Evolutionary conservation across 2,888 invertebrate genomes (phyloP), one percentile per base, ranked within the genome.

Genomic region (Limnephilus auricula): DNA sequence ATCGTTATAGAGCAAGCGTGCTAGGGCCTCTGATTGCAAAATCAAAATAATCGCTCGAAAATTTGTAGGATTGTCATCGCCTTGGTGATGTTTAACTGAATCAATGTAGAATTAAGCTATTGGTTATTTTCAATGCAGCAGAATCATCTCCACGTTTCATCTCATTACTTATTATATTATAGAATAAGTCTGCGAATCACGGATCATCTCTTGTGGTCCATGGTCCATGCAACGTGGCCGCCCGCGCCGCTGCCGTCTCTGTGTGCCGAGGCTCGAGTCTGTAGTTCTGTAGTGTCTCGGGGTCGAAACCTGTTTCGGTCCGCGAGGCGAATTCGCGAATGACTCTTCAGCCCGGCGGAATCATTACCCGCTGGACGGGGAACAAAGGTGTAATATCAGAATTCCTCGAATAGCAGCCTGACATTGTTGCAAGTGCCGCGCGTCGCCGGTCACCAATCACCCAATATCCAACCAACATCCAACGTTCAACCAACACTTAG

Each of bases 271-370:
- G 45, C 45, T 45, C 9, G 15, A 10, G 34, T 40, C 30, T 37
- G 45, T n/a, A 40, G 32, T 37, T 40, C n/a, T 37, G 45, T n/a
- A 40, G 32, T 40, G 90, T 86, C 84, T 90, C 87, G 50, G 80
- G 80, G 86, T 50, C 90, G 86, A 90, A 90, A 90, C 90, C 90
- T 87, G 90, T 90, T 90, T 90, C 32, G 79, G 88, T 79, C 65
- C 30, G 90, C 50, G 90, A 86, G 45, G 90, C 90, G 40, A 79
- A 90, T 85, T 90, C 85, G 89, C 89, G 80, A 37, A 79, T 89
- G 79, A 80, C 79, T 34, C 37, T 34, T 79, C 31, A 5, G 18
- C 18, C 50, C 25, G 50, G 15, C 45, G 45, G 45, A 45, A 45
- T 65, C 10, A 18, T 30, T 85, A 40, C 40, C n/a, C 40, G 32